phyloP scores from a whole-genome alignment of 2,113 vertebrate species.

The Cervus canadensis region DNA sequence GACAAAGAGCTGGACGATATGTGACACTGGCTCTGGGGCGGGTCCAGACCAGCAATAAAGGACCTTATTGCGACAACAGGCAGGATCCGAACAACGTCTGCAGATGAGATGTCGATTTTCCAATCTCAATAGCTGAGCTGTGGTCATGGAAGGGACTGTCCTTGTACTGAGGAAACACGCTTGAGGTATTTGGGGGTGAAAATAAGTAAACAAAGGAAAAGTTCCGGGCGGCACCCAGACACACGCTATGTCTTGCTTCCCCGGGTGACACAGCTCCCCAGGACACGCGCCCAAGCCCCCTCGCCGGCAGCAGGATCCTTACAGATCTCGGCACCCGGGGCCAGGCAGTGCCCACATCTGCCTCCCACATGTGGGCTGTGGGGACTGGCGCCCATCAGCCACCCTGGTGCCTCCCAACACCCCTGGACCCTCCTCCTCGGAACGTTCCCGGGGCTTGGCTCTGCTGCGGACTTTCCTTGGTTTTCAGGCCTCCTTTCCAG shows the following conservation, averaged over 20 bases:
- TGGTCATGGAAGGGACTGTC: accelerated
- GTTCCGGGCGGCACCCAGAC: accelerated
- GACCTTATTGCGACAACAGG: accelerated
- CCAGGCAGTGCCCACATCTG: neutral
- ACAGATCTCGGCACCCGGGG: accelerated
- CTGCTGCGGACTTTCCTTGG: neutral
- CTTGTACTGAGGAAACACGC: neutral
- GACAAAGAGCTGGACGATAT: accelerated
- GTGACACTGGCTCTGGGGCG: accelerated
- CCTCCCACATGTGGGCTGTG: neutral
- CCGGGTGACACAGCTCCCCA: neutral
- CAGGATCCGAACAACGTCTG: neutral
- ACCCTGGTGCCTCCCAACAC: accelerated
- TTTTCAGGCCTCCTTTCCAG: neutral
- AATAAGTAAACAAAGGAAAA: neutral
- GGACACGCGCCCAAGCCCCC: neutral
- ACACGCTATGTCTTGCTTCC: accelerated
- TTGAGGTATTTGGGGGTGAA: neutral
- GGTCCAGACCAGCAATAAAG: neutral
- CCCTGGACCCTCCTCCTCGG: neutral
- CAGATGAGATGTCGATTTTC: neutral
- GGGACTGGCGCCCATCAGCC: neutral
- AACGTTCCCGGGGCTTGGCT: neutral
- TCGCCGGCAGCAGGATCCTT: neutral
- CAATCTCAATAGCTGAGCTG: accelerated